Percentiles rank a stretch among this genome's conserved stretches.
These are phyloP conservation scores for Drymodes brunneopygia DNA, from an alignment of 2,113 vertebrate genomes.

Conservation along the genomic window DNA sequence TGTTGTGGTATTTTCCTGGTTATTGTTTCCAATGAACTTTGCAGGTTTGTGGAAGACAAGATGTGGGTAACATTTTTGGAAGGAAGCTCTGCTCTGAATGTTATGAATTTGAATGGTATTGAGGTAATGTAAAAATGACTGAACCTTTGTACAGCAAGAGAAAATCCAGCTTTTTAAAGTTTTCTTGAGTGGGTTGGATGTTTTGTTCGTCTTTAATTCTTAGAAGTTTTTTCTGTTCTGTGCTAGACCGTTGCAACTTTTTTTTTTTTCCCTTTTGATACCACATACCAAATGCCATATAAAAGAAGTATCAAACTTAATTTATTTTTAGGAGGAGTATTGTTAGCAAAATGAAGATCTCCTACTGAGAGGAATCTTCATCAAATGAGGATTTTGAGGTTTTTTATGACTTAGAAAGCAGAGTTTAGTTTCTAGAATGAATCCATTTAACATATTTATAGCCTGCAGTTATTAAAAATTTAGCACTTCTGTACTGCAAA, in stretches of 20 bases:
- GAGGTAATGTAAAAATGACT: constrained; percentile 77
- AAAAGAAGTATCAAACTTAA: neutral
- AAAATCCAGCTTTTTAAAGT: neutral
- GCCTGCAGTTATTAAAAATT: neutral
- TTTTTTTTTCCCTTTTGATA: neutral
- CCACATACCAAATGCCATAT: neutral
- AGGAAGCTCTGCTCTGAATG: constrained; percentile 91
- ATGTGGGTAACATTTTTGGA: constrained; percentile 99
- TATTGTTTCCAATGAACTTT: constrained; percentile 6
- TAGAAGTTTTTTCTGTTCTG: neutral
- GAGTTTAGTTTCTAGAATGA: neutral
- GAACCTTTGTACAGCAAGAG: neutral
- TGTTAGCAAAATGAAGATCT: neutral
- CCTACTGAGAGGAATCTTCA: neutral
- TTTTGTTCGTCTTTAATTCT: neutral
- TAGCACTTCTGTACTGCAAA: neutral
- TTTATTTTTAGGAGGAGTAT: neutral
- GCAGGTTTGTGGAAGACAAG: constrained; percentile 96
- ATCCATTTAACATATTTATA: neutral
- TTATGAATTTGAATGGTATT: constrained; percentile 83
- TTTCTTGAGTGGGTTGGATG: neutral
- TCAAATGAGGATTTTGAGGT: neutral
- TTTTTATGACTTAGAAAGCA: neutral
- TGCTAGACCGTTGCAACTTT: neutral
- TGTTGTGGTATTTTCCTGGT: neutral